Evolutionary conservation across 1,140 invertebrate genomes (phyloP), one percentile per base, ranked within the genome.

Genomic region (Pseudomyrmex dendroicus): DNA sequence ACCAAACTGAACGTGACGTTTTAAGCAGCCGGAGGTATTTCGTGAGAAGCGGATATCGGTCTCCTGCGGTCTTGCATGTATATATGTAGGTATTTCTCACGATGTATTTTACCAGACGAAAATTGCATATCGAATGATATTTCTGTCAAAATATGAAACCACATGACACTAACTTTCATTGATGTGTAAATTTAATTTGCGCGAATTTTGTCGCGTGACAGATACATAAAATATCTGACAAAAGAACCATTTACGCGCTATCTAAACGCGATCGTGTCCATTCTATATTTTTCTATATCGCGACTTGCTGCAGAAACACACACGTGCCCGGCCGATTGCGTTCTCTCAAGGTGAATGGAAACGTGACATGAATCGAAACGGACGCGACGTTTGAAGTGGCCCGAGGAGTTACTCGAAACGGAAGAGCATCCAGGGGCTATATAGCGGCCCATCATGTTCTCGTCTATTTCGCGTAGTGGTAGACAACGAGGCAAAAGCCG

Each of bases 371-470:
- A 76, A 64, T 76, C 73, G 80, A 83, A 88, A 88, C 85, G 83
- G 86, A 88, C 64, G 77, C 66, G 86, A 88, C 87, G 87, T 88
- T 88, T 88, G 87, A 88, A 88, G 87, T 78, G 86, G 87, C 52
- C 86, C 63, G 87, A 85, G 84, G 68, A 85, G 86, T 82, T 72
- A 83, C 70, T 85, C 62, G 78, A 88, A 87, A 56, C 72, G 83
- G 76, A 73, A 83, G 80, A 84, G 70, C 67, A 72, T 84, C 82
- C 64, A 63, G 84, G 46, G 52, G 8, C 22, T 17, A 48, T 73
- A 62, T 57, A 77, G 48, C 48, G 66, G 64, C 54, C 80, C 80
- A 56, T 86, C 84, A 67, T 68, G 80, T 83, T 86, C 84, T 83
- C 59, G 67, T 84, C 73, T 86, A 72, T 83, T 59, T 20, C 13